Percentiles rank a stretch among this genome's conserved stretches.
These are phyloP conservation scores for Mellivora capensis DNA, from an alignment of 2,113 vertebrate species.

Conservation along the genomic window DNA sequence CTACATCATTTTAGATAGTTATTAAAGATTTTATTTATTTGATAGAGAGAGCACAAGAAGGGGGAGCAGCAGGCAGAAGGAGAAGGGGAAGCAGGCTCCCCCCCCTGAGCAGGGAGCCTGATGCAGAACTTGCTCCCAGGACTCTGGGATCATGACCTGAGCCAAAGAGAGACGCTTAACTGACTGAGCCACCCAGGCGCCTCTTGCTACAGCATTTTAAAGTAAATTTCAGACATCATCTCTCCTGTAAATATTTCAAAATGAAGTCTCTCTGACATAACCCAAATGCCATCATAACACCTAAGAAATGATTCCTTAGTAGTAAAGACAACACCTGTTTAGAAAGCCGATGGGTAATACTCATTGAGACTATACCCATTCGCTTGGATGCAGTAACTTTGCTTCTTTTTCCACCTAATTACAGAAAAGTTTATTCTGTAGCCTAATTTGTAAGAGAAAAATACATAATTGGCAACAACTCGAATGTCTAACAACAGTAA, in stretches of 20 bases:
- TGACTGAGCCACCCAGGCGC: not conserved
- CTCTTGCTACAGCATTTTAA: not conserved
- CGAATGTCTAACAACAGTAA: not conserved
- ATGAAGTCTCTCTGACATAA: not conserved
- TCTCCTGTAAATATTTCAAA: not conserved
- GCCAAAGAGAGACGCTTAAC: not conserved
- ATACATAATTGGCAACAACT: not conserved
- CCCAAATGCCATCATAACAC: not conserved
- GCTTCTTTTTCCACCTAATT: not conserved
- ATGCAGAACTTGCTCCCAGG: not conserved
- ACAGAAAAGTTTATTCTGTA: not conserved
- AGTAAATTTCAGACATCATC: not conserved
- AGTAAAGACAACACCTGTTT: not conserved
- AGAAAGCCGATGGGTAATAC: not conserved
- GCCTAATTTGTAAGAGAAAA: not conserved
- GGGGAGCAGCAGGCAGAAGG: not conserved
- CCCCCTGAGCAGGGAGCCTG: fast-evolving
- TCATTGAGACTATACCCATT: not conserved
- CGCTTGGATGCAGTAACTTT: not conserved
- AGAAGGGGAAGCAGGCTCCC: not conserved
- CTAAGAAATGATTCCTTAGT: not conserved
- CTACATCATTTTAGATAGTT: not conserved
- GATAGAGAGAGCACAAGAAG: not conserved
- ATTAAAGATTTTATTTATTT: not conserved
- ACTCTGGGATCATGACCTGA: not conserved